Conservation (phyloP, 2,888 invertebrate genomes). For the Nineta flava region DNA sequence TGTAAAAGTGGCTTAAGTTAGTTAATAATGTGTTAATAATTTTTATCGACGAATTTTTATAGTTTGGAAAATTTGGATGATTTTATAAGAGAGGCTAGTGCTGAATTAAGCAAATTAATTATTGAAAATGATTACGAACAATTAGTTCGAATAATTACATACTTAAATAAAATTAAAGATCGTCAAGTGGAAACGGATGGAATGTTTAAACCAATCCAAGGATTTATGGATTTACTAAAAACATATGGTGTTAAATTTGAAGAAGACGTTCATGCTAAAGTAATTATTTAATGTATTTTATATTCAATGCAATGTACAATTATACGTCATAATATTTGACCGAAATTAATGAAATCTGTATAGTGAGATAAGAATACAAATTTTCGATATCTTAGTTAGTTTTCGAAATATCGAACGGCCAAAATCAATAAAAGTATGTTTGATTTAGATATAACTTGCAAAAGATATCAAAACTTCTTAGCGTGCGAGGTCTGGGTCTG, state of each 20-base stretch:
- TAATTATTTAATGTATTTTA: conserved; percentile 17
- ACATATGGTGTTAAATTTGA: conserved; percentile 77
- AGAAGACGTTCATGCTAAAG: conserved; percentile 60
- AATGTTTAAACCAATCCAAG: conserved; percentile 80
- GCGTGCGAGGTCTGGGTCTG: no score
- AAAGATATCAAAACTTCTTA: no score
- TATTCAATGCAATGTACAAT: conserved; percentile 1
- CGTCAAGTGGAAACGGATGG: conserved; percentile 61
- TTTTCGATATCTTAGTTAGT: no score
- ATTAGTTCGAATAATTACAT: conserved; percentile 67
- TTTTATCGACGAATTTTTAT: conserved; percentile 13
- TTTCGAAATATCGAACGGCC: no score
- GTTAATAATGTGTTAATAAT: no score
- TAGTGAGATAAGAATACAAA: background rate
- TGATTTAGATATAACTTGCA: no score
- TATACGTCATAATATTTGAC: no score
- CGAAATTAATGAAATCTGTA: conserved; percentile 6
- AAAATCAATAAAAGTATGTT: no score
- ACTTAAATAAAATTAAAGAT: conserved; percentile 63
- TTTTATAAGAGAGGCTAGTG: conserved; percentile 61
- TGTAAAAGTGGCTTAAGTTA: no score
- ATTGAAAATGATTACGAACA: conserved; percentile 76
- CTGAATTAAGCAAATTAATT: conserved; percentile 53
- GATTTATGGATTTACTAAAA: conserved; percentile 70
- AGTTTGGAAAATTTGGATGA: conserved; percentile 60